Evolutionary conservation across 2,888 invertebrate species (phyloP), one percentile per base, ranked within the genome.

Genomic region (Hemistola chrysoprasaria): DNA sequence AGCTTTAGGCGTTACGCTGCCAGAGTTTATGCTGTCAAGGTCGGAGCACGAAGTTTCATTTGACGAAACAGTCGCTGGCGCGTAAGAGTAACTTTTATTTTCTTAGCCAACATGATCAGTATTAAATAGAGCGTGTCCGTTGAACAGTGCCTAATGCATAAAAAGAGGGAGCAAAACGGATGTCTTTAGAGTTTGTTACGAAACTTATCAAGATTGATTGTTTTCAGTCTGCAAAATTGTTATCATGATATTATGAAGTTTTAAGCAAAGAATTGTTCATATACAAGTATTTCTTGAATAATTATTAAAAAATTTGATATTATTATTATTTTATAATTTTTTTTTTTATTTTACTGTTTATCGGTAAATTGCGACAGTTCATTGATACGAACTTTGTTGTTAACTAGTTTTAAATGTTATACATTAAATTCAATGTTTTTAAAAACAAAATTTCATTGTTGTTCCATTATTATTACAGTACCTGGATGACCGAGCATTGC

Each of bases 41-140:
- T 92, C 93, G 24, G 92, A 93, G 50, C 92, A 92, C 56, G 94
- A 94, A 78, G 84, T 84, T 60, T 90, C 92, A 43, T 93, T 93
- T 65, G 93, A 94, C 66, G 91, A 90, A 74, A 71, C 71, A 25
- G 82, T 88, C 47, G 82, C 83, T 43, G 78, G 78, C 62, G 87
- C 78, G 71, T 88, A 86, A 74, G 62, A 65, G 56, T 56, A 59
- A 56, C 66, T 58, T 58, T 63, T 69, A 63, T 58, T 58, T 63
- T 69, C 62, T 80, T 80, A 70, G 71, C 74, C 77, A 82, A 84
- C 61, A 61, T 56, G 67, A 64, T 62, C 62, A 66, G 53, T 69
- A 68, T 78, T 72, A 3, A 84, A 60, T 85, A 82, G 85, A 86
- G 85, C 86, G 80, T 86, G 72, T 75, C 84, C 71, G 64, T 78